These are phyloP conservation scores for Graptemys geographica DNA, from an alignment of 2,797 vertebrate species.

Conservation along the genomic window DNA sequence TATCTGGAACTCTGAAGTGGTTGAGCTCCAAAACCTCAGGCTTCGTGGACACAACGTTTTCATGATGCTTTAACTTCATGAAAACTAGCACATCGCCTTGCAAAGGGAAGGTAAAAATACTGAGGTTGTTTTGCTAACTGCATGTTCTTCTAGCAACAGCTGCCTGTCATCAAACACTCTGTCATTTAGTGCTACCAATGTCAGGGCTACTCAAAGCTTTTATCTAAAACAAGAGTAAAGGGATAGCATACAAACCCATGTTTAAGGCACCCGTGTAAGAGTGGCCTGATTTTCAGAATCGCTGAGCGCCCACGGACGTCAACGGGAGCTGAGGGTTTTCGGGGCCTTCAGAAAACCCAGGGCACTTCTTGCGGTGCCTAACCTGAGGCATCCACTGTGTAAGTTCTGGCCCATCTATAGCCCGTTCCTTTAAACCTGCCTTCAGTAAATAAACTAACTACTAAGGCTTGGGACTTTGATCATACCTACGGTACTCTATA, in stretches of 20 bases:
- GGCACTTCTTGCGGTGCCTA: neutral
- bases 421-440: neutral
- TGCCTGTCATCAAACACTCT: neutral
- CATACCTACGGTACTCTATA: neutral
- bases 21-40: neutral
- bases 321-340: neutral
- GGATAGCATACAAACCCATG: neutral
- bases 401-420: neutral
- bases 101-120: neutral
- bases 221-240: neutral
- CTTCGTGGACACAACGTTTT: neutral
- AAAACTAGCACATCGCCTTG: neutral
- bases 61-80: neutral
- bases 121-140: neutral
- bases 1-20: neutral
- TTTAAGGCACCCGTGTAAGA: neutral
- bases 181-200: neutral
- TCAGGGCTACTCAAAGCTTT: neutral
- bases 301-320: neutral
- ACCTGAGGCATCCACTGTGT: neutral
- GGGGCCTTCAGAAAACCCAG: neutral
- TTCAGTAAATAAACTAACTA: no score
- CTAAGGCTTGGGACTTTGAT: neutral
- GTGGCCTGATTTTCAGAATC: neutral
- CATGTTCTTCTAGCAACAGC: neutral